These are phyloP conservation scores for Thera britannica DNA, from an alignment of 2,888 invertebrate genomes.

Conservation along the genomic window DNA sequence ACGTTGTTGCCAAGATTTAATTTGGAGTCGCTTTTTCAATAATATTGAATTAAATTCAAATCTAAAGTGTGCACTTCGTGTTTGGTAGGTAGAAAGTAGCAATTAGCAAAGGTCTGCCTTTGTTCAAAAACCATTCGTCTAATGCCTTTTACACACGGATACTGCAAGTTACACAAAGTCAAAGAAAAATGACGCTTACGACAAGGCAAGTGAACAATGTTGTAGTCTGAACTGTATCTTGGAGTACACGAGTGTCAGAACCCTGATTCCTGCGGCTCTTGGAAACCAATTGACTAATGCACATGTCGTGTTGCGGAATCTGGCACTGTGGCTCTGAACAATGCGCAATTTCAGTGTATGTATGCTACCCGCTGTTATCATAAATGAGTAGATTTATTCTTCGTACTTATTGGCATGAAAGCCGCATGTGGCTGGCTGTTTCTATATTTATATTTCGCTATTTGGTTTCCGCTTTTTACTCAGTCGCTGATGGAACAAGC, in stretches of 20 bases:
- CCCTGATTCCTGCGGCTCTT: conserved; percentile 23
- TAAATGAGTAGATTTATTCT: background rate
- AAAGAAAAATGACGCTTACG: too few species aligned
- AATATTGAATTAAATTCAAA: background rate
- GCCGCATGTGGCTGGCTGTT: too few species aligned
- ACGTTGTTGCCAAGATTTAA: too few species aligned
- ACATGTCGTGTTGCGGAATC: conserved; percentile 31
- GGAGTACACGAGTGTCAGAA: conserved; percentile 3
- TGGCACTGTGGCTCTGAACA: conserved; percentile 1
- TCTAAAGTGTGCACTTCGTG: background rate
- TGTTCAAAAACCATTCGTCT: conserved; percentile 8
- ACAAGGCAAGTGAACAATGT: too few species aligned
- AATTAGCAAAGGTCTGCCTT: background rate
- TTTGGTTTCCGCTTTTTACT: too few species aligned
- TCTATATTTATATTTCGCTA: too few species aligned
- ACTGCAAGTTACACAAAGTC: too few species aligned
- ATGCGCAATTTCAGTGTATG: conserved; percentile 7
- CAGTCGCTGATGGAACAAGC: too few species aligned
- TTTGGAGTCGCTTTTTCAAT: too few species aligned
- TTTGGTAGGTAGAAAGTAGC: background rate
- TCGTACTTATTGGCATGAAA: background rate
- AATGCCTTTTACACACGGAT: conserved; percentile 22
- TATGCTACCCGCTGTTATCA: background rate
- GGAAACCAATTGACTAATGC: conserved; percentile 36
- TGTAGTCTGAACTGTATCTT: too few species aligned